Conservation (phyloP, 2,113 vertebrate species). For the Zapus hudsonius region DNA sequence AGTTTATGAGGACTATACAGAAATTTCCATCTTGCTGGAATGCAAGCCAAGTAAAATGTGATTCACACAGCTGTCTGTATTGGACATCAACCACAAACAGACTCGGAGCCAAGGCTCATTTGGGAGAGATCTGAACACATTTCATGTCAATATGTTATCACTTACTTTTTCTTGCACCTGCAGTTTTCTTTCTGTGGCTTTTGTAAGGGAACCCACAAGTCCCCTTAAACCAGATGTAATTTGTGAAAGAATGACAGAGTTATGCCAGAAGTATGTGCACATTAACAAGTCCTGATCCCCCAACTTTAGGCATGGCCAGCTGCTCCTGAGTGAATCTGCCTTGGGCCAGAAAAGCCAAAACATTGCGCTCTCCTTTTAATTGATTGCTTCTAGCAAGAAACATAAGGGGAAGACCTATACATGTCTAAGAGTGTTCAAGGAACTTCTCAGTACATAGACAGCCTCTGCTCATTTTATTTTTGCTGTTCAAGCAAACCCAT, state of each 20-base stretch:
- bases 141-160: neutral
- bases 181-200: neutral
- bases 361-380: neutral
- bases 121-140: constrained; percentile 16
- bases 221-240: neutral
- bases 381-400: constrained; percentile 53
- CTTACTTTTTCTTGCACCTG: constrained; percentile 2
- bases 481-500: neutral
- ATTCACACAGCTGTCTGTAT: neutral
- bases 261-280: rapidly evolving
- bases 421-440: neutral
- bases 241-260: neutral
- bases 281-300: neutral
- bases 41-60: neutral
- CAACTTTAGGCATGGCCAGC: neutral
- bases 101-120: neutral
- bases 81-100: neutral
- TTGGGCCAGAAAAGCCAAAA: neutral
- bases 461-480: neutral
- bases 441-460: neutral
- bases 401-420: neutral
- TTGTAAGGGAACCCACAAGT: neutral
- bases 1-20: no score
- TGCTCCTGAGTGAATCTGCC: neutral
- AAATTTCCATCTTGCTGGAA: constrained; percentile 9